Base-by-base conservation (phyloP, 1,140 invertebrate species). In the Drosophila nasuta region DNA sequence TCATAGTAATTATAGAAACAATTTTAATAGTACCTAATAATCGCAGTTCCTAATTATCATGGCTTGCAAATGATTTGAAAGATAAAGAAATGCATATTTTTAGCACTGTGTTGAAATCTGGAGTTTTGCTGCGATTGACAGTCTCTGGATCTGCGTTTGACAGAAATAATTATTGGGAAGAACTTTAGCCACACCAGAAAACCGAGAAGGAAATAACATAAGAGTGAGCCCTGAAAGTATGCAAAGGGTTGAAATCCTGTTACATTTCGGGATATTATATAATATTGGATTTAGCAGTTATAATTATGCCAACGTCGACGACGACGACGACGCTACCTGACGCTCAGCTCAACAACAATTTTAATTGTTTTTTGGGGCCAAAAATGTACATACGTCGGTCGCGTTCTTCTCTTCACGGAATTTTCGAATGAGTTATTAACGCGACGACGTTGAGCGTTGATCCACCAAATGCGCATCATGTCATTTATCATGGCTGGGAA, bases 381-480 rank as follows among this genome's bases (percentile, higher is more conserved):
- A 72, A 79, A 64, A 82, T 66, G 17, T 87, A 75, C 48, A 49
- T 49, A 70, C 75, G 75, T 66, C 60, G 65, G 67, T 54, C 69
- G 65, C 38, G 66, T 73, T 43, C 41, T 43, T 77, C 63, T 77
- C 48, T 25, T 25, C 77, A 75, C 62, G 91, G 91, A 92, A 92
- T 92, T 91, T 83, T 75, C 74, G 71, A 92, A 92, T 91, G 87
- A 89, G 91, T 92, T 92, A 92, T 92, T 86, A 92, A 89, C 91
- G 91, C 86, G 63, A 75, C 64, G 79, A 77, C 46, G 69, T 15
- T 69, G 35, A 75, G 10, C 8, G 41, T 43, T 80, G 69, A 73
- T 80, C 77, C 79, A 79, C 17, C 70, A 68, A 75, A 88, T 71
- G 81, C 81, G 78, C 70, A 82, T 77, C 89, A 80, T 82, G 81